Percentiles rank a stretch among this genome's conserved stretches.
phyloP scores from a whole-genome alignment of 2,797 vertebrate genomes.

The Discoglossus pictus region DNA sequence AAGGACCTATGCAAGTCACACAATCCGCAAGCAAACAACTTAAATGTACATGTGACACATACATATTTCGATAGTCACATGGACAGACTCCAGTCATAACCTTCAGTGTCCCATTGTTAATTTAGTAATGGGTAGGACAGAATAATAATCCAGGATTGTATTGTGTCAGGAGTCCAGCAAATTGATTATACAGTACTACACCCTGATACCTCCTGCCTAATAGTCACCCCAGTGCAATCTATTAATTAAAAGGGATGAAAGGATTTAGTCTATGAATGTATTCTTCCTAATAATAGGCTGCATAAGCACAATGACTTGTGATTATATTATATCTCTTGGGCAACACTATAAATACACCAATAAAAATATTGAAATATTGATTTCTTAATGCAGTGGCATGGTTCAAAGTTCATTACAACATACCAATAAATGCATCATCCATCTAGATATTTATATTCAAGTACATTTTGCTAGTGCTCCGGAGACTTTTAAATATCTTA shows the following conservation, averaged over 20 bases:
- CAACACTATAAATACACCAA: too few species aligned
- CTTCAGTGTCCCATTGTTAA: not conserved
- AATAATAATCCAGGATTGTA: conserved; percentile 5
- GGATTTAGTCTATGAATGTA: conserved; percentile 8
- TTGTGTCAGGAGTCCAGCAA: not conserved
- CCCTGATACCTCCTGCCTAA: conserved; percentile 23
- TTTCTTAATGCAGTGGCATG: too few species aligned
- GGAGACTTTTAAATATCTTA: too few species aligned
- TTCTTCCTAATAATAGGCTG: not conserved
- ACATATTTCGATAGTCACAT: not conserved
- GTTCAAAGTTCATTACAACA: too few species aligned
- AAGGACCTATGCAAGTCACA: too few species aligned
- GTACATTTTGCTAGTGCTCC: too few species aligned
- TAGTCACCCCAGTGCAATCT: conserved; percentile 17
- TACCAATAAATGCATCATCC: too few species aligned
- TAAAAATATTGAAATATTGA: too few species aligned
- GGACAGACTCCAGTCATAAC: not conserved
- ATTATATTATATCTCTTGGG: too few species aligned
- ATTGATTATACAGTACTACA: conserved; percentile 34
- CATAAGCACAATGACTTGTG: not conserved
- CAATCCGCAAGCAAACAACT: too few species aligned
- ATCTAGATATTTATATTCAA: too few species aligned
- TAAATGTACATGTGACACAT: too few species aligned
- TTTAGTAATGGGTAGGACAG: not conserved
- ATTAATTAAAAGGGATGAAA: conserved; percentile 25